Conservation (phyloP, 2,888 invertebrate genomes). For the Selenia dentaria region DNA sequence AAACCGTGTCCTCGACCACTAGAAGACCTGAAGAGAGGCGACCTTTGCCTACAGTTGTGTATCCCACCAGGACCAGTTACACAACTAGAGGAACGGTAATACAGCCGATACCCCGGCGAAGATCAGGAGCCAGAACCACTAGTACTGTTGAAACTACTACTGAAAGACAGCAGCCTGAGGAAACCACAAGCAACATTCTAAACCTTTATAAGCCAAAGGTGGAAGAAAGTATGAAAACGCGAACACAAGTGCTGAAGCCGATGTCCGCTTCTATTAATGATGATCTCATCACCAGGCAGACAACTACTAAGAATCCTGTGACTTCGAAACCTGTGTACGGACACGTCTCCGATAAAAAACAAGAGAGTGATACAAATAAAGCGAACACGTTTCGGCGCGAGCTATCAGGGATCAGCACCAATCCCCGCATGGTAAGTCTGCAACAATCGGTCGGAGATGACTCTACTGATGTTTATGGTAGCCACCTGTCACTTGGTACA, state of each 20-base stretch:
- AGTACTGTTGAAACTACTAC: constrained; percentile 56
- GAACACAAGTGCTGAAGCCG: constrained; percentile 68
- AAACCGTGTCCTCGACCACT: constrained; percentile 81
- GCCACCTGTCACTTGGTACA: constrained; percentile 86
- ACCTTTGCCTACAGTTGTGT: constrained; percentile 75
- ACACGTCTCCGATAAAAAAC: constrained; percentile 70
- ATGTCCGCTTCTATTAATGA: constrained; percentile 58
- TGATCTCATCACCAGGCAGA: constrained; percentile 69
- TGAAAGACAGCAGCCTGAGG: constrained; percentile 54
- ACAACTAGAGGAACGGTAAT: constrained; percentile 86
- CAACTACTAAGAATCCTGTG: constrained; percentile 64
- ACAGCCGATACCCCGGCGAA: constrained; percentile 86
- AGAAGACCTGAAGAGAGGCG: constrained; percentile 51
- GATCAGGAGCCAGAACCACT: constrained; percentile 66
- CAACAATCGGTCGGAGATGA: constrained; percentile 87
- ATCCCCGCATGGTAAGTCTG: constrained; percentile 82
- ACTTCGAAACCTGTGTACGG: constrained; percentile 84
- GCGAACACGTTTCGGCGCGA: constrained; percentile 87
- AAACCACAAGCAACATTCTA: constrained; percentile 63
- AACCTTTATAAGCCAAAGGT: constrained; percentile 64
- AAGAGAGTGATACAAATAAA: constrained; percentile 62
- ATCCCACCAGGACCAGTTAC: constrained; percentile 81
- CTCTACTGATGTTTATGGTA: constrained; percentile 88
- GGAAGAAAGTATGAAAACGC: constrained; percentile 56
- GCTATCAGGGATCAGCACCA: constrained; percentile 81